Percentiles rank a stretch among this genome's conserved stretches.
Evolutionary conservation across 2,113 vertebrate species (phyloP).

Genomic region (Apistogramma diplotaenia): DNA sequence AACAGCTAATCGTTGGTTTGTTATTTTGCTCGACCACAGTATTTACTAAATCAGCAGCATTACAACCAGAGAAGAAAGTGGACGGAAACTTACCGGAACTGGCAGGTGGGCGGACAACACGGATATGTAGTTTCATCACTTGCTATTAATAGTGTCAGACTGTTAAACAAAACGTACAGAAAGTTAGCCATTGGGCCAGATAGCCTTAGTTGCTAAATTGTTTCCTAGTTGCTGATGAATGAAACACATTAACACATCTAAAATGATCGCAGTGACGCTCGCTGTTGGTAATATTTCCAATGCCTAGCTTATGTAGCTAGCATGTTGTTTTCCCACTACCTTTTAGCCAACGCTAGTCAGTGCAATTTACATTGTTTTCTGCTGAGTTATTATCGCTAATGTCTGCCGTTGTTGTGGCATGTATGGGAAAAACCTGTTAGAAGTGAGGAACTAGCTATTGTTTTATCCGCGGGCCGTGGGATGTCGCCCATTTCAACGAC

Average conservation of each 20-base stretch:
- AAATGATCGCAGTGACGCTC: background rate
- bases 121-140: background rate
- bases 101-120: slow-evolving; percentile 37
- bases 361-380: background rate
- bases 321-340: background rate
- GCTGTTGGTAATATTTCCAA: background rate
- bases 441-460: background rate
- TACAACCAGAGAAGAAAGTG: background rate
- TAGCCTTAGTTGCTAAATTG: background rate
- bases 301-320: background rate
- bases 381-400: background rate
- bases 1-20: background rate
- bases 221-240: background rate
- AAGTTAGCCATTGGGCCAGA: slow-evolving; percentile 1
- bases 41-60: background rate
- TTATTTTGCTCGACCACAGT: background rate
- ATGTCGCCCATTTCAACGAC: background rate
- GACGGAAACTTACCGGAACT: background rate
- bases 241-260: background rate
- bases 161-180: background rate
- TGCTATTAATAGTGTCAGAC: background rate
- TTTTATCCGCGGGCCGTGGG: background rate
- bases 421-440: background rate
- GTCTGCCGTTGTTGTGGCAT: background rate
- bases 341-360: background rate